A percentile compares a stretch with the other conserved stretches of the same genome.
phyloP scores from a whole-genome alignment of 2,113 vertebrate genomes.

The Lethenteron reissneri region DNA sequence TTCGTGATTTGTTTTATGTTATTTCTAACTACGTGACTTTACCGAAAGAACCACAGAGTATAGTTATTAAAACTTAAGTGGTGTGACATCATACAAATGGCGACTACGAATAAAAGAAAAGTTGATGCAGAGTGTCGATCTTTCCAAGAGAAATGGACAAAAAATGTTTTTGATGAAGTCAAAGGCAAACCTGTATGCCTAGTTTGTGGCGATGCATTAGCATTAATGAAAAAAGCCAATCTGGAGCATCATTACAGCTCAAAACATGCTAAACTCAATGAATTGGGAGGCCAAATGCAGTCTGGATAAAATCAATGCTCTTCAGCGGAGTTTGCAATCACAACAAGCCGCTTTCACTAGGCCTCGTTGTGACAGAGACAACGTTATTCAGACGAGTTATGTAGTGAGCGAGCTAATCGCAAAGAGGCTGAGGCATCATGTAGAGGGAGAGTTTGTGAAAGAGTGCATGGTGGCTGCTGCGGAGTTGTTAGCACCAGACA shows the following conservation, averaged over 20 bases:
- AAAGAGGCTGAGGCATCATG: conserved; percentile 12
- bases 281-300: conserved; percentile 11
- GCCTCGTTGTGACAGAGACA: conserved; percentile 7
- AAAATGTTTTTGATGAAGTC: conserved; percentile 9
- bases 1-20: no score
- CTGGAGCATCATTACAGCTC: conserved; percentile 13
- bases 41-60: no score
- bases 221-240: conserved; percentile 12
- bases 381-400: conserved; percentile 13
- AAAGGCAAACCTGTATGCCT: conserved; percentile 9
- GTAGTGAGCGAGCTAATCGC: conserved; percentile 12
- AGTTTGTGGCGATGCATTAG: conserved; percentile 8
- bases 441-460: conserved; percentile 9
- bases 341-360: conserved; percentile 8
- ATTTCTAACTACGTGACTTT: no score
- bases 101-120: conserved; percentile 10
- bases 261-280: conserved; percentile 14
- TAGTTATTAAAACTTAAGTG: no score
- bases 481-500: conserved; percentile 10
- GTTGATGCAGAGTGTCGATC: conserved; percentile 10
- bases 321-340: conserved; percentile 10
- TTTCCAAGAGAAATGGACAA: conserved; percentile 14
- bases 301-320: conserved; percentile 12
- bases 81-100: neutral
- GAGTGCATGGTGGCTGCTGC: conserved; percentile 11